Evolutionary conservation across 1,140 invertebrate genomes (phyloP), one percentile per base, ranked within the genome.

Genomic region (Cyphomyrmex costatus): DNA sequence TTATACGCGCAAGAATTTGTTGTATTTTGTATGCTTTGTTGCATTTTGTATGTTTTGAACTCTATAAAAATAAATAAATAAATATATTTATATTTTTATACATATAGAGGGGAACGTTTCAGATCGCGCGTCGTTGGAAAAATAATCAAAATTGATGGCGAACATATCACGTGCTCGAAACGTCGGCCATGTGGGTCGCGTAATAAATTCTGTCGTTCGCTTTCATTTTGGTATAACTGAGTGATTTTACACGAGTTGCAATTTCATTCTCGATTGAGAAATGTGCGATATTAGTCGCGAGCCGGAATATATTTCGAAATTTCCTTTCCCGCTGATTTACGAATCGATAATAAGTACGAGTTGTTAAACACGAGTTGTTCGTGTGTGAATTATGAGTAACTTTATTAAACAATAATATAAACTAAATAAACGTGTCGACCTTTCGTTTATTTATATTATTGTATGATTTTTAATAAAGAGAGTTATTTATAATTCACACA

Each of bases 111-210:
- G 0, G 7, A 33, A 7, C 7, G 6, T 78, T 51, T 21, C 19
- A n/a, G n/a, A n/a, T n/a, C 14, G n/a, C 46, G 5, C 1, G 6
- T 49, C 12, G 61, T 56, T 56, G 33, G 21, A 58, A 42, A 70
- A 80, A 70, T 56, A 80, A 80, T 80, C 21, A n/a, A 42, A 80
- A 80, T 56, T 80, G 46, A 79, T 79, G 12, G 42, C 76, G 27
- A 65, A 36, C 30, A 24, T 49, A 27, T 78, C 24, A 21, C 36
- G 24, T 46, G 58, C 6, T 78, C 19, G 19, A 42, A n/a, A 8
- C 16, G 24, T 53, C 46, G 30, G 12, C 14, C 12, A 24, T 53
- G 14, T 63, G 56, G 58, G 42, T 24, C 7, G 36, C 36, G 66
- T 60, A 74, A 83, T 74, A 74, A 73, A 74, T 83, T 83, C 14